Percentiles rank a stretch among this genome's conserved stretches.
Evolutionary conservation across 2,797 vertebrate genomes (phyloP).

Genomic region (Hydrocynus forskahlii): DNA sequence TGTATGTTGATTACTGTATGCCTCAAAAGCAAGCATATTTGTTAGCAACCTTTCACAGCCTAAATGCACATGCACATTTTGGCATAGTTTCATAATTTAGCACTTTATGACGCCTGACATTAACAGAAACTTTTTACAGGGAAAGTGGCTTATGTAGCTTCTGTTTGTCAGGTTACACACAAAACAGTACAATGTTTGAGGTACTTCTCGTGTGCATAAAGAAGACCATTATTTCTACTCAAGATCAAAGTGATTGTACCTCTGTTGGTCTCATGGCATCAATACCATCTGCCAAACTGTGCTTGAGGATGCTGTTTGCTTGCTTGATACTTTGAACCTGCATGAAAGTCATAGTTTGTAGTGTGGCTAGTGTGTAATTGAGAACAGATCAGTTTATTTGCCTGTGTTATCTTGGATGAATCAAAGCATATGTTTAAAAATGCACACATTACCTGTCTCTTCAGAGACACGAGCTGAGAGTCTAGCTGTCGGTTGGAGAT

Average conservation of each 20-base stretch:
- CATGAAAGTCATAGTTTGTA: not conserved
- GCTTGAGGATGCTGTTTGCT: conserved; percentile 87
- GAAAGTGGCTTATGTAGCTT: too few relatives aligned
- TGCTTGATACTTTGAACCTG: conserved; percentile 94
- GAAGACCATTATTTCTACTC: not conserved
- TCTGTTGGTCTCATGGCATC: conserved; percentile 78
- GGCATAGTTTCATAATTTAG: too few relatives aligned
- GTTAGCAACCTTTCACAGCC: not conserved
- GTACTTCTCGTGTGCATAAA: not conserved
- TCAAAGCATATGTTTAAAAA: not conserved
- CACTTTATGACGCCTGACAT: too few relatives aligned
- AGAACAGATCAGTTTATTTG: not conserved
- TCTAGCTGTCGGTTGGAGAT: conserved; percentile 85
- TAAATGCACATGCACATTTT: too few relatives aligned
- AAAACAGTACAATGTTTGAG: too few relatives aligned
- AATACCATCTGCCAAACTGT: conserved; percentile 81
- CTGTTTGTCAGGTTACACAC: too few relatives aligned
- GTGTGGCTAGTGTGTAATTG: not conserved
- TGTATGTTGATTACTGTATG: not conserved
- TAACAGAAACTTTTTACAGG: too few relatives aligned
- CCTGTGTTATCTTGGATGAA: not conserved
- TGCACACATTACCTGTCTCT: conserved; percentile 82
- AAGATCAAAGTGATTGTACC: conserved; percentile 66
- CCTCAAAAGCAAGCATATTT: not conserved
- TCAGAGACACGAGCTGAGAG: conserved; percentile 88